A percentile compares a stretch with the other conserved stretches of the same genome.
Conservation (phyloP, 1,140 invertebrate genomes). For the Heterodera schachtii region DNA sequence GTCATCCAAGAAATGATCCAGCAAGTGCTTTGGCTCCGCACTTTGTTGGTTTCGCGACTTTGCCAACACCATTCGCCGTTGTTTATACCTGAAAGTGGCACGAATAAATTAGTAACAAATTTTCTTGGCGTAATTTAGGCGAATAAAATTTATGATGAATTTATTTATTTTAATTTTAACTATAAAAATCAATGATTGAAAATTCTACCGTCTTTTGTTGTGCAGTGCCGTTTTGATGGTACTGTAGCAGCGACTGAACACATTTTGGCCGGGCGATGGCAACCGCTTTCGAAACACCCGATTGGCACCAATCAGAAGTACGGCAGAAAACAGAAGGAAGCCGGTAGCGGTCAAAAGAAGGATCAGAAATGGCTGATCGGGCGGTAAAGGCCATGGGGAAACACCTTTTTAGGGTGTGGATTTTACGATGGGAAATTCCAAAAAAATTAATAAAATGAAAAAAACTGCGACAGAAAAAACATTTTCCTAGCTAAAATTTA, state of each 20-base stretch:
- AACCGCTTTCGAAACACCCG: neutral
- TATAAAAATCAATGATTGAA: too few relatives aligned
- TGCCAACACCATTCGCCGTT: constrained; percentile 9
- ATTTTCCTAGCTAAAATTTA: too few relatives aligned
- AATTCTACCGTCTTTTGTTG: constrained; percentile 4
- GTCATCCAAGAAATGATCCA: constrained; percentile 24
- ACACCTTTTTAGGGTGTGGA: neutral
- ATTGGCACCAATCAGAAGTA: neutral
- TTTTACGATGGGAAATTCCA: too few relatives aligned
- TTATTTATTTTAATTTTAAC: too few relatives aligned
- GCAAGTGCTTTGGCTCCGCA: constrained; percentile 10
- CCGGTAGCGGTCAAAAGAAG: neutral
- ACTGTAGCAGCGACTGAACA: constrained; percentile 2
- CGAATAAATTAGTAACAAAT: neutral
- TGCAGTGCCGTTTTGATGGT: constrained; percentile 14
- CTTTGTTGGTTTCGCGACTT: constrained; percentile 6
- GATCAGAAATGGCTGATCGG: constrained; percentile 12
- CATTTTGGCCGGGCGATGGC: constrained; percentile 3
- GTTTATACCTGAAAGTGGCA: neutral
- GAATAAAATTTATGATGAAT: too few relatives aligned
- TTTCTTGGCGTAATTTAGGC: too few relatives aligned
- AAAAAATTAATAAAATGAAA: too few relatives aligned
- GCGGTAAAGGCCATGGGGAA: constrained; percentile 12
- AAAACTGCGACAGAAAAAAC: too few relatives aligned
- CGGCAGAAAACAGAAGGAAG: constrained; percentile 4